phyloP scores from a whole-genome alignment of 2,888 invertebrate species.

The Petrolisthes manimaculis region DNA sequence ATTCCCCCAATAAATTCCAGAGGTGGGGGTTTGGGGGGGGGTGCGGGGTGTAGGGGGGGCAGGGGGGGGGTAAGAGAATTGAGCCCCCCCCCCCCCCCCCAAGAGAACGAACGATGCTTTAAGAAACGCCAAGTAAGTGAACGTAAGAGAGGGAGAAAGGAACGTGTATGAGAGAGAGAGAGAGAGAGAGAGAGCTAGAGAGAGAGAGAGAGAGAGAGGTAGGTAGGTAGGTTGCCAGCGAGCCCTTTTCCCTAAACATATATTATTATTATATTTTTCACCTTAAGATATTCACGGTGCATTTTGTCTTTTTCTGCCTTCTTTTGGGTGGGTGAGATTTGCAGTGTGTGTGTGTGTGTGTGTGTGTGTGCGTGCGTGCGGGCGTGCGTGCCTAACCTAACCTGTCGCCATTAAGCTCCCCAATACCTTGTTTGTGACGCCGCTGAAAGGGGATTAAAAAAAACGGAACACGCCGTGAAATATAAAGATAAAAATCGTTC shows the following conservation, averaged over 20 bases:
- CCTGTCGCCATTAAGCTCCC: slow-evolving; percentile 22
- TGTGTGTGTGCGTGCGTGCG: not conserved
- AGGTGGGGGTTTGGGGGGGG: not conserved
- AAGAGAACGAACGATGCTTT: not conserved
- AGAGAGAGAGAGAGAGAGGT: not conserved
- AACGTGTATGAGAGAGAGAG: not conserved
- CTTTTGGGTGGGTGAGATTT: not conserved
- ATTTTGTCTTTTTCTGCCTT: not conserved
- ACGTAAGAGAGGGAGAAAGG: not conserved
- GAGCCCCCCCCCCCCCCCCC: too few relatives aligned
- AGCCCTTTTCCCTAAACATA: not conserved
- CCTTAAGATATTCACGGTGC: not conserved
- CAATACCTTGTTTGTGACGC: slow-evolving; percentile 34
- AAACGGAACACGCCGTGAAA: not conserved
- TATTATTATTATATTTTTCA: not conserved
- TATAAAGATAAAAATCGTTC: slow-evolving; percentile 6
- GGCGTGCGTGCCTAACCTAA: slow-evolving; percentile 1
- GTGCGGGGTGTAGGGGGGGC: too few relatives aligned
- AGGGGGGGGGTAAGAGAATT: too few relatives aligned
- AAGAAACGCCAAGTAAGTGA: not conserved
- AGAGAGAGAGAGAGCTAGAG: not conserved
- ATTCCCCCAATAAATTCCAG: not conserved
- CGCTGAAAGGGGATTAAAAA: slow-evolving; percentile 12
- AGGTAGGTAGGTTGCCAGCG: not conserved
- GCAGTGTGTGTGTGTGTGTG: not conserved